Percentiles rank a stretch among this genome's conserved stretches.
Conservation (phyloP, 2,888 invertebrate genomes). For the Kuschelorhynchus macadamiae region DNA sequence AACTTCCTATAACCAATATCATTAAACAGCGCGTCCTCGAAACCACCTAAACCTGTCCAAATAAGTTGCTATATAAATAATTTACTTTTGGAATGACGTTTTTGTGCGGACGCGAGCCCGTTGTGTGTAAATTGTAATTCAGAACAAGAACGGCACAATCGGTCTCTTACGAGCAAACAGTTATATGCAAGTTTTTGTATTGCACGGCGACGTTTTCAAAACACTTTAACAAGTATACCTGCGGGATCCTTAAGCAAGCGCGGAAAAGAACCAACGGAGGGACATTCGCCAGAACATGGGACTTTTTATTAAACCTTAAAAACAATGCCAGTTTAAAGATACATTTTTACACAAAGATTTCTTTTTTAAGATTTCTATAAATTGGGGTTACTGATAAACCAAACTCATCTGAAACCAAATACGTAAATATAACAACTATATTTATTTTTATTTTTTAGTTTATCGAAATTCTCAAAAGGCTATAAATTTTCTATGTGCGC, state of each 20-base stretch:
- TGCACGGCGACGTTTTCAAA: conserved; percentile 21
- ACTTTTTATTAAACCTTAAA: no score
- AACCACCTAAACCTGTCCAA: background rate
- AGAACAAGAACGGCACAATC: conserved; percentile 36
- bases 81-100: conserved; percentile 8
- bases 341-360: no score
- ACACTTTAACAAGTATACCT: conserved; percentile 28
- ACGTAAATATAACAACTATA: no score
- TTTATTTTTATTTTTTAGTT: no score
- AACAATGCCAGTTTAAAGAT: no score
- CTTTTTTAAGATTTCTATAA: no score
- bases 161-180: conserved; percentile 26
- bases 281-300: conserved; percentile 12
- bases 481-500: no score
- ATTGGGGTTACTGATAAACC: no score
- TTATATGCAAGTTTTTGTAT: conserved; percentile 34
- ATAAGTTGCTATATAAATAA: conserved; percentile 16
- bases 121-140: conserved; percentile 33
- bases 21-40: background rate
- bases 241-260: conserved; percentile 22
- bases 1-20: no score
- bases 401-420: no score
- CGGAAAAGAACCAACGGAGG: conserved; percentile 8
- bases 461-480: no score
- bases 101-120: conserved; percentile 10